Evolutionary conservation across 1,140 invertebrate genomes (phyloP), one percentile per base, ranked within the genome.

Genomic region (Temnothorax nylanderi): DNA sequence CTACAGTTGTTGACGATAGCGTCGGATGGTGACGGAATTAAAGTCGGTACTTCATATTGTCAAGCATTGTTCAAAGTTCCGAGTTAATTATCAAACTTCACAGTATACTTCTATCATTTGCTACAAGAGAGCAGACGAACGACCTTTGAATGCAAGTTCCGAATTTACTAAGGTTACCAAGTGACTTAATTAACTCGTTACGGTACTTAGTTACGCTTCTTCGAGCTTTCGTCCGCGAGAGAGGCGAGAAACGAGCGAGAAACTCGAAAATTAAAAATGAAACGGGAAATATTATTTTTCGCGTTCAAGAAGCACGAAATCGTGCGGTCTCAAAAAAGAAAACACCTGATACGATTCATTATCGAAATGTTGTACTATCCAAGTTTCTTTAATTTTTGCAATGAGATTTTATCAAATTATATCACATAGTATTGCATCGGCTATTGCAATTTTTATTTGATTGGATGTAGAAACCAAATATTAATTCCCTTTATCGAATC

Each of bases 31-130:
- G 77, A 84, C 75, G 26, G 69, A 75, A 84, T 84, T 84, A 75
- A 74, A 75, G 41, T 74, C 54, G n/a, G 69, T 84, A 49, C 69
- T 74, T 84, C 69, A 84, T 84, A 84, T 84, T 84, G 80, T 84
- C 80, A 75, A 84, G 80, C 69, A 74, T 84, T 84, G 80, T 75
- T 84, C 69, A 84, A 84, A 84, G 80, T 84, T 84, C 56, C 54
- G 80, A 84, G 80, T 84, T 84, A 84, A 84, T 84, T 84, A 84
- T 84, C 80, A 84, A 84, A 84, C 69, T 84, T 84, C 34, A 67
- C 62, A 74, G 69, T 75, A 84, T 84, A 84, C 69, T 84, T 84
- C 80, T 84, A 84, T 84, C 80, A 84, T 34, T 84, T 60, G 80
- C 80, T 81, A 56, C 80, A 54, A 72, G 80, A 58, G 65, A 74